These are phyloP conservation scores for Drosophila nr. perissopoda DNA, from an alignment of 2,888 invertebrate genomes.

Conservation along the genomic window DNA sequence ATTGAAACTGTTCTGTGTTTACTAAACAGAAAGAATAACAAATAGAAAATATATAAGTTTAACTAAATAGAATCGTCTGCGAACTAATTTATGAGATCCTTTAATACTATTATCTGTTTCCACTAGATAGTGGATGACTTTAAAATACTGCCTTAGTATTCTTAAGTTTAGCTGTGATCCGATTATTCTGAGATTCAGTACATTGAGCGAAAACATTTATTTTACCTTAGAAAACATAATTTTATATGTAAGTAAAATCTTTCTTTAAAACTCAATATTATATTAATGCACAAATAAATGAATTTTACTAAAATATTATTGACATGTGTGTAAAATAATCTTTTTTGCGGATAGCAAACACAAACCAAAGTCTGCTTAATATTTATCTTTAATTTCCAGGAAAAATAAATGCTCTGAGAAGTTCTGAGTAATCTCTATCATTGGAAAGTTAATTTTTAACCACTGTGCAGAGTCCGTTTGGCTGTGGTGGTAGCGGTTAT, in stretches of 20 bases:
- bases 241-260: accelerated
- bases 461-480: conserved; percentile 56
- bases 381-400: background rate
- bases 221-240: background rate
- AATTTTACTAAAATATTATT: background rate
- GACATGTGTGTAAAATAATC: background rate
- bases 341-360: background rate
- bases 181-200: background rate
- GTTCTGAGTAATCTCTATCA: background rate
- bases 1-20: background rate
- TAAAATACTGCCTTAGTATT: background rate
- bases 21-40: background rate
- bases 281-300: background rate
- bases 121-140: background rate
- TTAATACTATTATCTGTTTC: background rate
- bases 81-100: background rate
- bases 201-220: background rate
- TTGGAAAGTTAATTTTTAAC: background rate
- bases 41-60: background rate
- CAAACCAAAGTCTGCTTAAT: background rate
- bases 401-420: background rate
- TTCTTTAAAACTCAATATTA: background rate
- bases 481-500: conserved; percentile 19
- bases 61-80: background rate
- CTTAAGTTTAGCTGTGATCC: background rate